phyloP scores from a whole-genome alignment of 1,140 invertebrate species.

The Meloidogyne floridensis region DNA sequence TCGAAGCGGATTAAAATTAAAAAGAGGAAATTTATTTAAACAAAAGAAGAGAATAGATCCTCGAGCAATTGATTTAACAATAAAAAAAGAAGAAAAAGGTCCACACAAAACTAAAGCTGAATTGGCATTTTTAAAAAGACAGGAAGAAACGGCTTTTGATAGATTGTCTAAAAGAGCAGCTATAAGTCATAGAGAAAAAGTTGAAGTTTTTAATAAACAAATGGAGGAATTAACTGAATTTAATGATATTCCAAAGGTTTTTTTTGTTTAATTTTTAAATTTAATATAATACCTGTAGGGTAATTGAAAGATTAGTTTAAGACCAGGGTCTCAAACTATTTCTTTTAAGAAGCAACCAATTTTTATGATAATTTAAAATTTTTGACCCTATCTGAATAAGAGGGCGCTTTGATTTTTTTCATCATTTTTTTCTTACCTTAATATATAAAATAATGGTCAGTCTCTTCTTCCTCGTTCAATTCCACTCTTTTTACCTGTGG shows the following conservation, averaged over 20 bases:
- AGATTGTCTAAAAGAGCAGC: conserved; percentile 60
- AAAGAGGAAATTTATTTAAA: conserved; percentile 60
- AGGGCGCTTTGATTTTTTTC: no score
- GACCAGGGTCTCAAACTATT: no score
- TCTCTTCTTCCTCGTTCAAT: no score
- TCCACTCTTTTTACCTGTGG: no score
- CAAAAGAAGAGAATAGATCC: conserved; percentile 50
- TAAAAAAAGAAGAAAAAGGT: conserved; percentile 57
- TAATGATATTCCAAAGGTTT: conserved; percentile 65
- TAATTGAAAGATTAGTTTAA: no score
- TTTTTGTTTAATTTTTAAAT: background rate
- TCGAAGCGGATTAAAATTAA: conserved; percentile 58
- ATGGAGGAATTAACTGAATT: conserved; percentile 64
- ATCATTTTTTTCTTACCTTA: no score
- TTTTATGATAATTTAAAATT: no score
- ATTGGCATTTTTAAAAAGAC: conserved; percentile 54
- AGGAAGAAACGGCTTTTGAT: conserved; percentile 54
- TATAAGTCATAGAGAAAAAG: conserved; percentile 61
- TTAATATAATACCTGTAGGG: no score
- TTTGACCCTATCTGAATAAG: no score
- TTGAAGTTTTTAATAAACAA: conserved; percentile 64
- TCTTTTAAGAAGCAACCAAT: no score
- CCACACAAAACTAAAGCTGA: conserved; percentile 58
- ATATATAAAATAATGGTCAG: no score
- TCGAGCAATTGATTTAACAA: conserved; percentile 60